Conservation (phyloP, 2,113 vertebrate species). For the Suncus etruscus region DNA sequence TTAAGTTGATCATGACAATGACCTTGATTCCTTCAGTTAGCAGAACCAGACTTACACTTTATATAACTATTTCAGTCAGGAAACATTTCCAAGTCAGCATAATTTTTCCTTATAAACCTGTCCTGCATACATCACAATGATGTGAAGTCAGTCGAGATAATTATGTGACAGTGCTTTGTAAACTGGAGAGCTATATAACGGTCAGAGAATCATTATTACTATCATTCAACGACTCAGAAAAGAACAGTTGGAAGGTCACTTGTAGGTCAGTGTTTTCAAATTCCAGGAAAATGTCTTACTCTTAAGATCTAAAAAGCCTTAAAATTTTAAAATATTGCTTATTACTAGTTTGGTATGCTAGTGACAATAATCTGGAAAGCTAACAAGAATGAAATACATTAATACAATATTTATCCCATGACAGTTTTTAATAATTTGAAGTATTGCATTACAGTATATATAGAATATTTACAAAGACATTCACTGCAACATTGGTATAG, state of each 20-base stretch:
- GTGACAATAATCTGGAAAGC: not conserved
- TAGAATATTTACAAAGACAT: constrained; percentile 11
- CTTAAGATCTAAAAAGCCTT: constrained; percentile 35
- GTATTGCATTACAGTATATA: not conserved
- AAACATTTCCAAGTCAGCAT: constrained; percentile 43
- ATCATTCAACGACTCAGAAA: constrained; percentile 42
- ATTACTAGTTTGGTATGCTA: not conserved
- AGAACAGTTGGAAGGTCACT: constrained; percentile 40
- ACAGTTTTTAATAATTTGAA: constrained; percentile 8
- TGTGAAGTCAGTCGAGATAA: constrained; percentile 54
- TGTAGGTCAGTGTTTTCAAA: constrained; percentile 53
- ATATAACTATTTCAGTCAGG: constrained; percentile 27
- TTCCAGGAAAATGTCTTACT: constrained; percentile 48
- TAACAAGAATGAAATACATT: constrained; percentile 39
- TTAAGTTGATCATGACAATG: not conserved
- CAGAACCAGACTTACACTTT: constrained; percentile 32
- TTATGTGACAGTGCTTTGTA: constrained; percentile 57
- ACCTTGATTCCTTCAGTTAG: constrained; percentile 35
- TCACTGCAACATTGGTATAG: not conserved
- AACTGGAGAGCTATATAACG: constrained; percentile 59
- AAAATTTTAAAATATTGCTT: constrained; percentile 58
- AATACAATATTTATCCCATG: not conserved
- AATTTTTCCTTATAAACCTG: constrained; percentile 49
- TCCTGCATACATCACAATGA: constrained; percentile 16
- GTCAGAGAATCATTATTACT: constrained; percentile 60